These are phyloP conservation scores for Epinotia ramella DNA, from an alignment of 2,888 invertebrate species.

Conservation along the genomic window DNA sequence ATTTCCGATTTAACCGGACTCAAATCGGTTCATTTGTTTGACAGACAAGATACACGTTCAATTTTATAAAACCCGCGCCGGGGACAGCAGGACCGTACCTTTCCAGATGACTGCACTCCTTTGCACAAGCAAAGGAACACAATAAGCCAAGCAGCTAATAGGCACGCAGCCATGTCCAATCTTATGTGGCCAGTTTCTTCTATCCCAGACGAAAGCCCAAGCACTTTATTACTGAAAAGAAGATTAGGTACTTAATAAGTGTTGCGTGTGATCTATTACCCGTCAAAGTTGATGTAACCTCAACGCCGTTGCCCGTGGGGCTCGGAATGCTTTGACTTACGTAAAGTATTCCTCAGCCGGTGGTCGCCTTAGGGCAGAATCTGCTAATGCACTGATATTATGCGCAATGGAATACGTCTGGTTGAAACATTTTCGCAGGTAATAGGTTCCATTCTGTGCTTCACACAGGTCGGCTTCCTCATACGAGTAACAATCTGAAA, in stretches of 20 bases:
- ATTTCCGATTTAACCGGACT: too few relatives aligned
- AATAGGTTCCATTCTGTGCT: conserved; percentile 87
- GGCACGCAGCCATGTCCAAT: conserved; percentile 89
- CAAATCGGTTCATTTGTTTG: too few relatives aligned
- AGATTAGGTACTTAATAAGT: conserved; percentile 41
- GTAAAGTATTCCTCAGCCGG: conserved; percentile 91
- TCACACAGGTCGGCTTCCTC: conserved; percentile 87
- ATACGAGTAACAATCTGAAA: conserved; percentile 88
- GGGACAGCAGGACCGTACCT: conserved; percentile 69
- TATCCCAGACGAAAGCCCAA: conserved; percentile 89
- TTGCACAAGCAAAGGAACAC: conserved; percentile 92
- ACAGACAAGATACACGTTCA: too few relatives aligned
- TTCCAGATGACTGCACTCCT: conserved; percentile 92
- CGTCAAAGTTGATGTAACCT: conserved; percentile 6
- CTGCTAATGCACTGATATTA: conserved; percentile 84
- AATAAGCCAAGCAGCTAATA: conserved; percentile 91
- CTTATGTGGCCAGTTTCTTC: conserved; percentile 88
- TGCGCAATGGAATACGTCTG: conserved; percentile 81
- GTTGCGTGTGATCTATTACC: neutral
- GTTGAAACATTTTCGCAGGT: conserved; percentile 86
- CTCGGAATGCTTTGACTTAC: conserved; percentile 72
- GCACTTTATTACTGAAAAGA: conserved; percentile 85
- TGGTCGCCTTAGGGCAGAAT: conserved; percentile 85
- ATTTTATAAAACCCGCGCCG: too few relatives aligned
- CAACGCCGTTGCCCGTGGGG: neutral